Conservation (phyloP, 2,888 invertebrate species). For the Stictocephala bisonia region DNA sequence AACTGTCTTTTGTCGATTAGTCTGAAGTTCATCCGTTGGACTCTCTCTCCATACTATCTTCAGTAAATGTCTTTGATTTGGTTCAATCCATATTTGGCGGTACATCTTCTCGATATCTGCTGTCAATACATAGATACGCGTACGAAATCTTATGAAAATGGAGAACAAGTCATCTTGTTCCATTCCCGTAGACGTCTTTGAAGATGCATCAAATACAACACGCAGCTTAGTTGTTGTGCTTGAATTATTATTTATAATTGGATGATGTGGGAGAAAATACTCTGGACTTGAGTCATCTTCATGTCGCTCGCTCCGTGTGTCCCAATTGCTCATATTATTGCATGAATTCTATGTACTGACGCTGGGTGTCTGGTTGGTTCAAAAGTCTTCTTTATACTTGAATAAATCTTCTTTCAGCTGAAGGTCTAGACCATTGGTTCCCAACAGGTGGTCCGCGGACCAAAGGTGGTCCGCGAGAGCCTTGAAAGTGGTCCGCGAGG, state of each 20-base stretch:
- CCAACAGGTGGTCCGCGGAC: no score
- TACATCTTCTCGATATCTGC: constrained; percentile 60
- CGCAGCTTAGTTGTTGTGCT: constrained; percentile 58
- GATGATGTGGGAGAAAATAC: constrained; percentile 61
- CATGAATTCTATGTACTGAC: no score
- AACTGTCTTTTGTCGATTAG: constrained; percentile 49
- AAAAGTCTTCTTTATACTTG: constrained; percentile 17
- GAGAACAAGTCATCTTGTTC: constrained; percentile 51
- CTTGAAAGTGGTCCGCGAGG: no score
- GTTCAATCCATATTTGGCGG: constrained; percentile 53
- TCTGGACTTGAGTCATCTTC: constrained; percentile 39
- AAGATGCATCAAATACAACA: constrained; percentile 61
- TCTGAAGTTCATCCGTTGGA: constrained; percentile 48
- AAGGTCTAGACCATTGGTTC: no score
- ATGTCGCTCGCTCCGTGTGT: no score
- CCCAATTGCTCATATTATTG: no score
- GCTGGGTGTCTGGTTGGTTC: not conserved
- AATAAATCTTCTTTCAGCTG: constrained; percentile 41
- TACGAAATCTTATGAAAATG: constrained; percentile 47
- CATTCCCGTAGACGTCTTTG: constrained; percentile 51
- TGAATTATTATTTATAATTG: no score
- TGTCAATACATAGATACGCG: constrained; percentile 40
- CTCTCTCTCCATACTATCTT: constrained; percentile 57
- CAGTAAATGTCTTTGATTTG: constrained; percentile 52
- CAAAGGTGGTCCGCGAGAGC: no score